Evolutionary conservation across 2,888 invertebrate genomes (phyloP).

Genomic region (Platycheirus albimanus): DNA sequence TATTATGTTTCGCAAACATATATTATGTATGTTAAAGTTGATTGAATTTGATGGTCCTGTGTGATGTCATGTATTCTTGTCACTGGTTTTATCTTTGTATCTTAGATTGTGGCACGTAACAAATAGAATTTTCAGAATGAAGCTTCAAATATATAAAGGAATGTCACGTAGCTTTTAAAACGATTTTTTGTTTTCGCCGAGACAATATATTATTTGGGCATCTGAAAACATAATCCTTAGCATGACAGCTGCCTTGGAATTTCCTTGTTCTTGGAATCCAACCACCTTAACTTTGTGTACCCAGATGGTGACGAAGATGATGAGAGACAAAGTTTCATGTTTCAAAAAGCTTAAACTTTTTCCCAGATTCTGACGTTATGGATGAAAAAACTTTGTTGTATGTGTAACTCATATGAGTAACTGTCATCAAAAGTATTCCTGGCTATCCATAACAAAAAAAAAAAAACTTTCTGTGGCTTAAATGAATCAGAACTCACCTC

Average conservation of each 20-base stretch:
- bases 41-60: slow-evolving; percentile 4
- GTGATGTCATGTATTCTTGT: slow-evolving; percentile 21
- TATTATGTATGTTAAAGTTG: neutral
- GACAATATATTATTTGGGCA: slow-evolving; percentile 13
- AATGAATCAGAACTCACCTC: too few relatives aligned
- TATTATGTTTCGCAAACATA: neutral
- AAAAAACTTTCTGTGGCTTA: too few relatives aligned
- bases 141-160: slow-evolving; percentile 11
- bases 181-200: slow-evolving; percentile 14
- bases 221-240: neutral
- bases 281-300: neutral
- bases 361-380: too few relatives aligned
- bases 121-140: slow-evolving; percentile 45
- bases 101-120: slow-evolving; percentile 50
- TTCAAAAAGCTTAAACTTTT: too few relatives aligned
- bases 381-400: too few relatives aligned
- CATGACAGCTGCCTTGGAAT: neutral
- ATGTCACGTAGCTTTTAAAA: slow-evolving; percentile 24
- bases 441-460: too few relatives aligned
- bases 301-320: too few relatives aligned
- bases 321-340: too few relatives aligned
- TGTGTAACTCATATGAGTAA: too few relatives aligned
- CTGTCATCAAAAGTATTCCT: too few relatives aligned
- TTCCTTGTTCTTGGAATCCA: neutral
- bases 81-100: neutral